phyloP scores from a whole-genome alignment of 2,888 invertebrate species.

The Neoascia interrupta region DNA sequence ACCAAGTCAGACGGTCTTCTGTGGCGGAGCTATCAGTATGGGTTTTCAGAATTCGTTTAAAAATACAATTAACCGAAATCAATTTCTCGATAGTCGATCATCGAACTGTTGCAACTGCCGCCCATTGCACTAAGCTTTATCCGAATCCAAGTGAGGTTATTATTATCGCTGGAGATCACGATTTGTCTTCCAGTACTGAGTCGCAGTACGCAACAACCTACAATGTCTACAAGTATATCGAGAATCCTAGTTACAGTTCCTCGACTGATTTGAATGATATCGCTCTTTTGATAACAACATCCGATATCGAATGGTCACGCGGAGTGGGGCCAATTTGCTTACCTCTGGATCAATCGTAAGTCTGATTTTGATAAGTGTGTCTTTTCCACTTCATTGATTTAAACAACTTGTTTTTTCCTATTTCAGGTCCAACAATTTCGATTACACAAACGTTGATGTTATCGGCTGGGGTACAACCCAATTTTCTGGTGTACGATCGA shows the following conservation, averaged over 20 bases:
- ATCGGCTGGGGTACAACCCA: constrained; percentile 81
- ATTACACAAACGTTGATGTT: constrained; percentile 71
- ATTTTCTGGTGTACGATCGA: constrained; percentile 80
- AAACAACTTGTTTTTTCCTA: too few species aligned
- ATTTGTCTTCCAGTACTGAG: constrained; percentile 77
- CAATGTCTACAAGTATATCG: constrained; percentile 74
- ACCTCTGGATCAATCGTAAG: constrained; percentile 80
- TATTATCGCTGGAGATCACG: constrained; percentile 82
- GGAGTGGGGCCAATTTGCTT: constrained; percentile 83
- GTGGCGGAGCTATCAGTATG: constrained; percentile 80
- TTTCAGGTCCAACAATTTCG: constrained; percentile 70
- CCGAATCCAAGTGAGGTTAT: constrained; percentile 73
- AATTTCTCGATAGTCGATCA: constrained; percentile 72
- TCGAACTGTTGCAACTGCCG: constrained; percentile 81
- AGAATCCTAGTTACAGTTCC: constrained; percentile 72
- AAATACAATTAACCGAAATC: not conserved
- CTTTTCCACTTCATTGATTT: not conserved
- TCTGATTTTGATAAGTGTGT: too few species aligned
- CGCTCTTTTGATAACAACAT: constrained; percentile 79
- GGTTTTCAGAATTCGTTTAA: not conserved
- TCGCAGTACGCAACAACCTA: constrained; percentile 78
- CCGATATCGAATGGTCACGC: constrained; percentile 79
- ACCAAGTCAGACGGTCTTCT: constrained; percentile 73
- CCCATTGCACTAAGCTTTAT: constrained; percentile 79
- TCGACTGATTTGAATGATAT: constrained; percentile 80